phyloP scores from a whole-genome alignment of 2,797 vertebrate genomes.

The Sandelia bainsii region DNA sequence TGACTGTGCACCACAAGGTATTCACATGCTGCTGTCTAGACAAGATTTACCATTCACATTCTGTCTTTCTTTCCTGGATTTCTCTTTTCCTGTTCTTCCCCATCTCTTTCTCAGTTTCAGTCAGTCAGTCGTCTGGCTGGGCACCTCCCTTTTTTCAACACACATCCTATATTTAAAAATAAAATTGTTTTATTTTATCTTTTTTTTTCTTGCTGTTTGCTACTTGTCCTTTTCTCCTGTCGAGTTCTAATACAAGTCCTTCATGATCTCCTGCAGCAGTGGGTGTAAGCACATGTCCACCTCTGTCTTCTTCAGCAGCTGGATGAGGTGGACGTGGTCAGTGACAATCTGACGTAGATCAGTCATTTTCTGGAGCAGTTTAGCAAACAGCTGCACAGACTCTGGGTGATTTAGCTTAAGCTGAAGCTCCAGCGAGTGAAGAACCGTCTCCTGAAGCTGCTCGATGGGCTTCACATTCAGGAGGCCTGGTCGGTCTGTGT shows the following conservation, averaged over 20 bases:
- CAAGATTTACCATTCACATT: conserved; percentile 49
- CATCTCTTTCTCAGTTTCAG: conserved; percentile 59
- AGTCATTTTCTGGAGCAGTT: conserved; percentile 99
- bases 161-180: conserved; percentile 31
- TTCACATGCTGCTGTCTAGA: conserved; percentile 63
- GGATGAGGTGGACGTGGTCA: conserved; percentile 94
- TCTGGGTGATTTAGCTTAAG: conserved; percentile 96
- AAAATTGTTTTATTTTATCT: conserved; percentile 24
- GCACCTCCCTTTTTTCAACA: conserved; percentile 27
- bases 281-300: conserved; percentile 95
- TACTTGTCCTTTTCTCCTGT: conserved; percentile 7
- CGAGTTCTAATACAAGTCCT: conserved; percentile 90
- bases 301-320: conserved; percentile 95
- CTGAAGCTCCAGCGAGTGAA: conserved; percentile 96
- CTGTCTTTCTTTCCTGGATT: conserved; percentile 50
- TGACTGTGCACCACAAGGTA: conserved; percentile 54
- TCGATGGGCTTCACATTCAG: conserved; percentile 98
- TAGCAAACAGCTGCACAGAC: conserved; percentile 96
- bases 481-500: conserved; percentile 94
- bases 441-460: conserved; percentile 94
- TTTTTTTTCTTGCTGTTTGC: not conserved
- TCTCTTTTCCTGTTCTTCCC: conserved; percentile 39
- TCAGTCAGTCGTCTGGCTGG: conserved; percentile 43
- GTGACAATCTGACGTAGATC: conserved; percentile 98
- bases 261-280: conserved; percentile 97